Evolutionary conservation across 2,797 vertebrate genomes (phyloP).

Genomic region (Australoheros facetus): DNA sequence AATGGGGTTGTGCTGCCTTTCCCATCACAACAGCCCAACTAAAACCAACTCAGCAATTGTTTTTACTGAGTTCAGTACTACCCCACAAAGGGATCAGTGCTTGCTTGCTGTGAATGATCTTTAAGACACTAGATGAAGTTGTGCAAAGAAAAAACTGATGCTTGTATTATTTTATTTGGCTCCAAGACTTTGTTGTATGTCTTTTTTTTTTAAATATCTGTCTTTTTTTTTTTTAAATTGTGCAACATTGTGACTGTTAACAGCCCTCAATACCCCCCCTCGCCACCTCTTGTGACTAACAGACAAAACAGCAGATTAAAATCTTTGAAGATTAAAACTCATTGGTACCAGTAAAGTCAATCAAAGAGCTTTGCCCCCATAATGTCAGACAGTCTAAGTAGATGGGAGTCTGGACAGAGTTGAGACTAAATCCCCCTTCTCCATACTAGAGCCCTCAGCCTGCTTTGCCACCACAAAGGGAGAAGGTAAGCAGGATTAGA

Average conservation of each 20-base stretch:
- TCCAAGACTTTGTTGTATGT: conserved; percentile 55
- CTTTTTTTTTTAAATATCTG: conserved; percentile 53
- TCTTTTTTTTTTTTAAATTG: conserved; percentile 17
- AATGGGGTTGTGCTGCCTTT: conserved; percentile 43
- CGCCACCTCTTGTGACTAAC: conserved; percentile 70
- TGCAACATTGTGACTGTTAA: conserved; percentile 70
- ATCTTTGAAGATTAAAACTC: conserved; percentile 83
- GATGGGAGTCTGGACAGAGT: conserved; percentile 69
- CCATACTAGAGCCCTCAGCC: conserved; percentile 44
- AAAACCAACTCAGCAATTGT: conserved; percentile 37
- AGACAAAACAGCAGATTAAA: conserved; percentile 79
- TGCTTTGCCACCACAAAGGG: conserved; percentile 51
- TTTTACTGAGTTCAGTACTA: conserved; percentile 61
- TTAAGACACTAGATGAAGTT: conserved; percentile 73
- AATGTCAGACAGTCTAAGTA: conserved; percentile 80
- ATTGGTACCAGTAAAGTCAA: conserved; percentile 72
- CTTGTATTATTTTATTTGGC: conserved; percentile 68
- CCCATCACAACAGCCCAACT: conserved; percentile 37
- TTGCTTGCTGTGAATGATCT: conserved; percentile 78
- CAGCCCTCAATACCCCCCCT: conserved; percentile 30
- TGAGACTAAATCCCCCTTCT: conserved; percentile 69
- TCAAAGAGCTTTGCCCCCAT: conserved; percentile 75
- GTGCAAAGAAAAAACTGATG: conserved; percentile 58
- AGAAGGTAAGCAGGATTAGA: conserved; percentile 60
- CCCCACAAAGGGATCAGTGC: conserved; percentile 65